Base-by-base conservation (phyloP, 2,888 invertebrate genomes). In the Caenorhabditis sulstoni region DNA sequence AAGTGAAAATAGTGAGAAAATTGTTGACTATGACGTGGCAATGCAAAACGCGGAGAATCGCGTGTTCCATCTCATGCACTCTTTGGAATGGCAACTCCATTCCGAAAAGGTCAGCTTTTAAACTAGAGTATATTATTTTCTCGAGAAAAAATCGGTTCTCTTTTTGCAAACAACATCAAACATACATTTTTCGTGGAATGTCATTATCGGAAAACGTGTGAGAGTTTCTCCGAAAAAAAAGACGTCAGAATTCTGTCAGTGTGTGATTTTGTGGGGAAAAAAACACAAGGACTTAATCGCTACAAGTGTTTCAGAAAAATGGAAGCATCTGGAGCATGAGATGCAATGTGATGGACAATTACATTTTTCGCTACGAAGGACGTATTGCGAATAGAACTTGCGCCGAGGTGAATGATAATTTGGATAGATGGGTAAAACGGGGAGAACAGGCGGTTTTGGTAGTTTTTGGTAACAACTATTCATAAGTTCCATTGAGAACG, bases 291-390 rank as follows among this genome's bases (percentile, higher is more conserved):
- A 23, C 3, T 9, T 3, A 20, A 50, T 23, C 9, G 22, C n/a
- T 4, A 4, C 22, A 29, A 22, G 11, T 44, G 5, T 66, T 78
- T 57, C 67, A 82, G 82, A 80, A 82, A 57, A 80, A 44, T 29
- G 77, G 82, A 20, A 73, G 78, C 49, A 66, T 82, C 37, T 82
- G 80, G 80, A 71, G 65, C 55, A 82, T 80, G 80, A 52, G 71
- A 45, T 82, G 82, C 50, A 82, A 82, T 44, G 62, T 82, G 35
- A 82, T 80, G 55, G 80, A 82, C 50, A 77, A 82, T 45, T 57
- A 73, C 52, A 82, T 82, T 29, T 82, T 80, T 49, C 77, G 82
- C 22, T 82, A 78, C 50, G 82, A 82, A 78, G 82, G 82, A 50
- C 22, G 71, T 4, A 70, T 82, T 29, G 64, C 74, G 7, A 75